A percentile compares a stretch with the other conserved stretches of the same genome.
These are phyloP conservation scores for Mastomys natalensis DNA, from an alignment of 2,113 vertebrate species.

Conservation along the genomic window DNA sequence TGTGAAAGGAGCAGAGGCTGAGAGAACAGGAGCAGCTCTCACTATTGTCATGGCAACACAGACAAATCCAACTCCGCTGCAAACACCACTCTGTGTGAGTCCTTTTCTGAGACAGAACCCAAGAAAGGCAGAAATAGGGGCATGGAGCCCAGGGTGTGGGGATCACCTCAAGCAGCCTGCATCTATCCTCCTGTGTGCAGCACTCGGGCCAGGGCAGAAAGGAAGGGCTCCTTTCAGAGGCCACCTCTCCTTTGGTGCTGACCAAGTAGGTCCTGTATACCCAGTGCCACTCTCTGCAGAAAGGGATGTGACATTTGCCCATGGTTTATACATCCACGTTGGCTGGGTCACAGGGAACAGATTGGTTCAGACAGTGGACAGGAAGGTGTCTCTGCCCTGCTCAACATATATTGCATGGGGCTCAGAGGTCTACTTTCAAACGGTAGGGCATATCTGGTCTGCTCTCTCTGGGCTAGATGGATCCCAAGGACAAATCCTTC, in stretches of 20 bases:
- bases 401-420: neutral
- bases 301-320: neutral
- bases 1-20: constrained; percentile 4
- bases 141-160: neutral
- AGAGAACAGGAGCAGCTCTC: constrained; percentile 52
- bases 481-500: neutral
- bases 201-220: too few relatives aligned
- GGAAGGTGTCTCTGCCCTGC: neutral
- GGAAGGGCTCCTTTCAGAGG: neutral
- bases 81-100: neutral
- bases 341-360: fast-evolving
- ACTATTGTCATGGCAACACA: constrained; percentile 80
- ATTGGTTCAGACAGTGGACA: neutral
- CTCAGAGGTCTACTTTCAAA: neutral
- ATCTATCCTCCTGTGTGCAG: fast-evolving
- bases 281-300: neutral
- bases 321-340: too few relatives aligned
- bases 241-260: neutral
- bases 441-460: neutral
- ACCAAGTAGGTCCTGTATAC: neutral
- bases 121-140: neutral
- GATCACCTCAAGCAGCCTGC: neutral
- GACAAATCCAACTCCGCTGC: constrained; percentile 60
- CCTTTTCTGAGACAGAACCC: constrained; percentile 28
- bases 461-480: neutral